Evolutionary conservation across 1,140 invertebrate species (phyloP), one percentile per base, ranked within the genome.

Genomic region (Rhyacophila brunnea): DNA sequence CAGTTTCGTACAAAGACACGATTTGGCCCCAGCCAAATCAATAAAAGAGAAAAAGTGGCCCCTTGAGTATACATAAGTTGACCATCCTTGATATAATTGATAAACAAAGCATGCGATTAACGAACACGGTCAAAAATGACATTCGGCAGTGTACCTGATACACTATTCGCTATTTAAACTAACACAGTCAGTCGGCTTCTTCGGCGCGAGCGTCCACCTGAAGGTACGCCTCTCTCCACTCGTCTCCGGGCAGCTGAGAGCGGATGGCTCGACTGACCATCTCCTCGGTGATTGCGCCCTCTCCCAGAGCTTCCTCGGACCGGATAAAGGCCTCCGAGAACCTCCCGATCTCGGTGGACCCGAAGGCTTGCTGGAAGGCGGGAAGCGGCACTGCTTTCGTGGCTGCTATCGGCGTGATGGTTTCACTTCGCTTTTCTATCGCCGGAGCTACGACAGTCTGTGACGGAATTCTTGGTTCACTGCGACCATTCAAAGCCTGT

Each of bases 331-430:
- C 80, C 60, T 82, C 81, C 4, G 81, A 81, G 64, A 89, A 90
- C 51, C 84, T 82, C 18, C 87, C 88, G 50, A 89, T 89, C 70
- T 89, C 88, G 18, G 87, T 89, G 1, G 87, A 88, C 11, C 87
- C 88, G 66, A 90, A 90, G 0, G 88, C 87, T 69, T 89, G 87
- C 62, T 88, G 85, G 58, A 89, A 90, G 1, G 87, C 87, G 0
- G 88, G 88, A 40, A 90, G 68, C 10, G 85, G 86, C 23, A 77
- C 49, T 5, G 57, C 42, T 1, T 52, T 49, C 1, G 49, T 18
- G 1, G 10, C 9, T 0, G 57, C 28, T 19, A 32, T 36, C 14
- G 46, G 13, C 6, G 53, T 17, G 6, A 40, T 40, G 18, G 19
- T 9, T 9, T 28, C 23, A 9, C 23, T 28, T 9, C 23, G 23